A percentile compares a stretch with the other conserved stretches of the same genome.
Evolutionary conservation across 2,797 vertebrate species (phyloP).

Genomic region (Periophthalmus magnuspinnatus): DNA sequence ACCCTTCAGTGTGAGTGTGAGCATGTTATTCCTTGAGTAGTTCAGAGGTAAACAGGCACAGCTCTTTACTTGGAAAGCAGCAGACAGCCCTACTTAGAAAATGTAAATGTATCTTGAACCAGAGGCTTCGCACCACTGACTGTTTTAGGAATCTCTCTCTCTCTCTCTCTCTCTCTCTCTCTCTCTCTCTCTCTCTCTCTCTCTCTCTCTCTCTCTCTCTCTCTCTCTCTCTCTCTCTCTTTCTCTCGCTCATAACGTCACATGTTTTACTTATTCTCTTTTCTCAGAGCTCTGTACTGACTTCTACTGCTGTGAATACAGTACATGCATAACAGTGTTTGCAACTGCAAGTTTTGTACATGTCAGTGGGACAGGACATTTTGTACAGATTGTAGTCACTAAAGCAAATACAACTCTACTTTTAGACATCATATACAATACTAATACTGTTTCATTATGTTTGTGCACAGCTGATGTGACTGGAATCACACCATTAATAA

Average conservation of each 20-base stretch:
- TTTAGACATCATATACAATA: background rate
- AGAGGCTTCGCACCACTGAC: slow-evolving; percentile 22
- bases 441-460: no score
- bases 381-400: background rate
- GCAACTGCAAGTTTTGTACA: background rate
- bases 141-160: slow-evolving; percentile 48
- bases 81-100: slow-evolving; percentile 51
- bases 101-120: slow-evolving; percentile 48
- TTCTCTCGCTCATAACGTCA: slow-evolving; percentile 16
- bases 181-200: slow-evolving; percentile 23
- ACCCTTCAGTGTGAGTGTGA: background rate
- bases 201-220: slow-evolving; percentile 21
- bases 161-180: slow-evolving; percentile 21
- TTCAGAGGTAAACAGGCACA: slow-evolving; percentile 16
- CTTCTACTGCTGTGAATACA: background rate
- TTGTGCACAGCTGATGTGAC: no score
- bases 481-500: no score
- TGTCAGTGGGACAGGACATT: background rate
- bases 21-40: slow-evolving; percentile 27
- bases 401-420: background rate
- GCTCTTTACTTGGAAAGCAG: slow-evolving; percentile 49
- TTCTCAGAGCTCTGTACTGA: no score
- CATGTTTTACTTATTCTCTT: background rate
- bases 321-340: background rate
- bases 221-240: slow-evolving; percentile 21